Base-by-base conservation (phyloP, 2,113 vertebrate species). In the Tamias sibiricus region DNA sequence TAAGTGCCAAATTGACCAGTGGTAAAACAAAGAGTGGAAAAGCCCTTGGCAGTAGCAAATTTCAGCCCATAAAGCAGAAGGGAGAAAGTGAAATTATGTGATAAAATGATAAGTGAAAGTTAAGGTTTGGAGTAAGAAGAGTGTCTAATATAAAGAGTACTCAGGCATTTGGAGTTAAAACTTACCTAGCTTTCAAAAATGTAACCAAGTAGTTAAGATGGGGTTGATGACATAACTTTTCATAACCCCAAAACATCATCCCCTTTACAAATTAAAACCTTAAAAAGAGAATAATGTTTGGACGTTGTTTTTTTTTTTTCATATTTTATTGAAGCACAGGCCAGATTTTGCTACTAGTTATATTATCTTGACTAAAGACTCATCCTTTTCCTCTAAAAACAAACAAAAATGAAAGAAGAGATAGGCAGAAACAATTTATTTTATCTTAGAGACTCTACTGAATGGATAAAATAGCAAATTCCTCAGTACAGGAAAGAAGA, bases 191-290 rank as follows among this genome's bases (percentile, higher is more conserved):
- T 90, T n/a, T 86, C 90, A 83, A 74, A 47, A 52, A 84, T 8
- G 40, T 52, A 74, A 91, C 49, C 37, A n/a, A 84, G 17, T 59
- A 37, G 13, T 95, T 76, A 87, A 82, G 47, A 57, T 79, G 91
- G 30, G 28, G 14, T 77, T 72, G 49, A 90, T 42, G 44, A 71
- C n/a, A 75, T 64, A 87, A 85, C 6, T 82, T 94, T 84, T n/a
- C 13, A 89, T 47, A 74, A 77, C 14, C 44, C 80, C 64, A 74
- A 91, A 95, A 74, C 22, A 74, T 37, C 24, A n/a, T 37, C 64
- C 17, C 77, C 22, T 85, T 91, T 89, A 85, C 22, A 89, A 94
- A 91, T 75, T 71, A 89, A 92, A 89, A 28, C 19, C 16, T 72
- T 47, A 68, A 59, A 32, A 35, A 52, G 6, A 93, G 22, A 91